Evolutionary conservation across 2,113 vertebrate genomes (phyloP), one percentile per base, ranked within the genome.

Genomic region (Siphamia tubifer): DNA sequence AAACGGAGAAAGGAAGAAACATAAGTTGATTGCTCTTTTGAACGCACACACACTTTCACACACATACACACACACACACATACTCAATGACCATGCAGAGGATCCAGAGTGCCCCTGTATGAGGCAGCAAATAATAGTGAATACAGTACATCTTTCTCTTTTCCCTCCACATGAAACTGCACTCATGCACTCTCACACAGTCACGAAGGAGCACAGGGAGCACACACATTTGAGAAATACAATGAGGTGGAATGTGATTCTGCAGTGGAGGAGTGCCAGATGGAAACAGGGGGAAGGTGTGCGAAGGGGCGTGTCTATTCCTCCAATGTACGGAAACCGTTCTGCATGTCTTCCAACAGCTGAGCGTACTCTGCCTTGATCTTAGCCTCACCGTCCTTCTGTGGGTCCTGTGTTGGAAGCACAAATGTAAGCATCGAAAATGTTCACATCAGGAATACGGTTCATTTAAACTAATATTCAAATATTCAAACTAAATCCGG

Each of bases 261-360:
- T 70, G 84, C 57, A 61, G 74, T 65, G 80, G 67, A 81, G 68
- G 72, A 44, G 34, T 74, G 55, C 60, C 74, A 82, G 84, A 79
- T 82, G 69, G 64, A 60, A 58, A 42, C 49, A 6, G 48, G 47
- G 42, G 47, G 42, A 31, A 47, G 34, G 36, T 9, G 21, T 3
- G 60, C 52, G 53, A 25, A 25, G 53, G 12, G 2, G 19, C 23
- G 5, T 6, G 25, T 7, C 82, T 94, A 99, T 73, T 99, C 97
- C 89, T 99, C 97, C 82, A 99, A 92, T 17, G 95, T 96, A 57
- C 97, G 97, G 94, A 99, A 99, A 56, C 91, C 91, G 24, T 96
- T 99, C 93, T 99, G 97, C 97, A 99, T 99, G 77, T 99, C 97
- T 87, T 99, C 97, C 84, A 94, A 79, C 23, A 99, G 95, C 79